phyloP scores from a whole-genome alignment of 2,113 vertebrate genomes.

The Boleophthalmus pectinirostris region DNA sequence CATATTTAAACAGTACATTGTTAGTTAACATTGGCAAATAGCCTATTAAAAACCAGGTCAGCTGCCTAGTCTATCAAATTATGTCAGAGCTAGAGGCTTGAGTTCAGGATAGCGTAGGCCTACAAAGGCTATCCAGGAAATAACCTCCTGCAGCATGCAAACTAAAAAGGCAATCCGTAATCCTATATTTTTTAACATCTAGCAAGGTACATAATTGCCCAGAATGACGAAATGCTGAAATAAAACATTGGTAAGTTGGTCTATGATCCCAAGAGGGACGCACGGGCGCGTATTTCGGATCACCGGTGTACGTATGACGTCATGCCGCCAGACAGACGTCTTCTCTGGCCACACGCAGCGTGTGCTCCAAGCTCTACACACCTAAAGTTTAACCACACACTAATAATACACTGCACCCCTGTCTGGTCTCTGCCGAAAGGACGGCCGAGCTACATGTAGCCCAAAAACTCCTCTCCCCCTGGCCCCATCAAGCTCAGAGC shows the following conservation, averaged over 20 bases:
- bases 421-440: neutral
- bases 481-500: neutral
- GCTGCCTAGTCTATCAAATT: neutral
- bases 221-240: neutral
- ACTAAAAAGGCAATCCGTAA: neutral
- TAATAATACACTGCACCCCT: neutral
- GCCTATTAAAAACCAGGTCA: neutral
- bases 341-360: constrained; percentile 54
- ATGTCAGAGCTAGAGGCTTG: neutral
- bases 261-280: constrained; percentile 16
- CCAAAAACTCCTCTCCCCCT: neutral
- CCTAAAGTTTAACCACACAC: constrained; percentile 8
- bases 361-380: constrained; percentile 4
- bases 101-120: neutral
- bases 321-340: constrained; percentile 49
- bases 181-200: neutral
- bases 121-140: neutral
- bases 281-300: constrained; percentile 2
- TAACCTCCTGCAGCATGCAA: neutral
- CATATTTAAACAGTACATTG: neutral
- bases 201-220: neutral
- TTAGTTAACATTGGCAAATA: neutral
- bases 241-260: neutral
- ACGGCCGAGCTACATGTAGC: neutral
- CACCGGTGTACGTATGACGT: constrained; percentile 57